Percentiles rank a stretch among this genome's conserved stretches.
phyloP scores from a whole-genome alignment of 2,113 vertebrate genomes.

The Vidua macroura region DNA sequence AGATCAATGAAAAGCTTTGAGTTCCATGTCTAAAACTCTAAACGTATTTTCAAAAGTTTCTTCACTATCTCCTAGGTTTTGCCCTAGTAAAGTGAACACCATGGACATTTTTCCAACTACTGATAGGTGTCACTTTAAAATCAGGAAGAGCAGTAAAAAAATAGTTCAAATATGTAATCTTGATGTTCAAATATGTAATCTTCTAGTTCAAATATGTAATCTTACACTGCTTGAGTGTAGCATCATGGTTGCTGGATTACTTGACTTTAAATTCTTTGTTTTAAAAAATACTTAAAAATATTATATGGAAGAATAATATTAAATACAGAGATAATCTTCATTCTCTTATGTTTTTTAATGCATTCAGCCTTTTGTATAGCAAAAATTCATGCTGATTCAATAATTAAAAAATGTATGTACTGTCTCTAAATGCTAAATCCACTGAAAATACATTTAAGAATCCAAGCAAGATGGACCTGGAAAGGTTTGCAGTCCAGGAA shows the following conservation, averaged over 20 bases:
- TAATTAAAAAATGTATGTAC: neutral
- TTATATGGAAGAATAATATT: neutral
- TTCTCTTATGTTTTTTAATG: neutral
- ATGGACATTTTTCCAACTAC: neutral
- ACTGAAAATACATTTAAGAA: neutral
- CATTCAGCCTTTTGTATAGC: neutral
- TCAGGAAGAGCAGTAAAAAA: neutral
- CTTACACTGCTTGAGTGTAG: neutral
- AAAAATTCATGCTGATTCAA: neutral
- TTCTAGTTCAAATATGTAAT: neutral
- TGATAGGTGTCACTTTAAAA: neutral
- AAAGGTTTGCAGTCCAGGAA: neutral
- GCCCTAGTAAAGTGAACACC: neutral
- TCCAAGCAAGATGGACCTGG: neutral
- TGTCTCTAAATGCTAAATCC: neutral
- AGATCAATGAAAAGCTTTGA: neutral
- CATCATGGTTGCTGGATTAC: neutral
- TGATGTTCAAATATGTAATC: neutral
- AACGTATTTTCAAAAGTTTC: neutral
- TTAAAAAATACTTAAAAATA: neutral
- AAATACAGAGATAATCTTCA: neutral
- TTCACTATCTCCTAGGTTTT: neutral
- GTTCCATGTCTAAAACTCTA: neutral
- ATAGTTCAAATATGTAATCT: neutral
- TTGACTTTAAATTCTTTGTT: neutral